Evolutionary conservation across 2,797 vertebrate genomes (phyloP), one percentile per base, ranked within the genome.

Genomic region (Harpagifer antarcticus): DNA sequence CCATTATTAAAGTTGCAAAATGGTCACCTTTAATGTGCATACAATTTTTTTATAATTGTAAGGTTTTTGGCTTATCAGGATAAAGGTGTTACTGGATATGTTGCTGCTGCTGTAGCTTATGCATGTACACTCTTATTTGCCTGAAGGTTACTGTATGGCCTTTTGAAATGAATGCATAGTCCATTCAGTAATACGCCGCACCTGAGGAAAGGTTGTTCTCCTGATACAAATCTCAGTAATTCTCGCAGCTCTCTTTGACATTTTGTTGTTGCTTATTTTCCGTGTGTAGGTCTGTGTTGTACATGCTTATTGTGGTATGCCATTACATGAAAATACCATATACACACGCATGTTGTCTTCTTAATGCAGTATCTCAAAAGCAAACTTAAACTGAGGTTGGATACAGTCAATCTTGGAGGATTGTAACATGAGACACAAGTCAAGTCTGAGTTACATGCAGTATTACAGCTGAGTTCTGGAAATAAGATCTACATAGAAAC

Each of bases 211-310:
- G 89, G 86, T 91, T 90, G 78, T 76, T 84, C 80, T 81, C 69
- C 75, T 78, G 76, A 85, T 88, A 79, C 78, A 79, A 89, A 85
- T 90, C 86, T 80, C 66, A 43, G 78, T 83, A 76, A 81, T 78
- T 90, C 89, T 89, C 78, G 75, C 79, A 90, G 90, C 90, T 83
- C 79, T 82, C 86, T 84, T 66, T 92, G 92, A 91, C 90, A 93
- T 92, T 93, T 90, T 66, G n/a, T 70, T 31, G 64, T 71, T 56
- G 49, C 75, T 73, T 63, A 83, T 83, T 81, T 61, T 63, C 64
- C 82, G 33, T 37, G 33, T 37, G 33, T 58, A 59, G 40, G 67
- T 90, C 68, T 58, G 70, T 67, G 40, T 57, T 57, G 56, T 27
- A 45, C 57, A 17, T 78, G 33, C 78, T 79, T 76, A 65, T 73